These are phyloP conservation scores for Calliphora vomitoria DNA, from an alignment of 2,888 invertebrate genomes.

Conservation along the genomic window DNA sequence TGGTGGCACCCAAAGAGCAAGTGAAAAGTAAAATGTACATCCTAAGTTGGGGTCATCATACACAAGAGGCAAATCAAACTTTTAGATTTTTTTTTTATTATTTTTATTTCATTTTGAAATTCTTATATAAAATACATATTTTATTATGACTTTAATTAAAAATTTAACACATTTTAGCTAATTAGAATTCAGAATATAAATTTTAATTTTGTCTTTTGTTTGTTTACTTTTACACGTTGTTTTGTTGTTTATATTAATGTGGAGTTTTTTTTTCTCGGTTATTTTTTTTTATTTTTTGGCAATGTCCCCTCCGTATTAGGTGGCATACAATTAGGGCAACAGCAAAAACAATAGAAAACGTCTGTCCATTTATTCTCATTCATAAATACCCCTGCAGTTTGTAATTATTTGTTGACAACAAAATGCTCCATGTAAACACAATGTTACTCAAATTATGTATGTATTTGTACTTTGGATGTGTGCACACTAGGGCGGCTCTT, in stretches of 20 bases:
- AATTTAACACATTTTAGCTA: conserved; percentile 52
- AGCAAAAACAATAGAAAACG: conserved; percentile 35
- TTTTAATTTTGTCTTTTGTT: conserved; percentile 52
- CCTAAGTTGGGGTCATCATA: background rate
- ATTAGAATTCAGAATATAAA: conserved; percentile 33
- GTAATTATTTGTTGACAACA: conserved; percentile 73
- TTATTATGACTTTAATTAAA: conserved; percentile 67
- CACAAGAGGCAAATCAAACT: background rate
- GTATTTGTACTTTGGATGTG: background rate
- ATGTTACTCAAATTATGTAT: conserved; percentile 41
- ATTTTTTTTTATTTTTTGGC: conserved; percentile 24
- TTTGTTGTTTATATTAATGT: conserved; percentile 30
- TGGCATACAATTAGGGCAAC: conserved; percentile 47
- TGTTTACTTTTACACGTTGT: conserved; percentile 14
- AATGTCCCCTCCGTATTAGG: conserved; percentile 27
- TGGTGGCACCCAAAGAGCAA: background rate
- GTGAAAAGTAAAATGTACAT: conserved; percentile 9
- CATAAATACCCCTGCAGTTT: conserved; percentile 68
- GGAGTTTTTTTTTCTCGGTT: background rate
- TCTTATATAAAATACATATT: conserved; percentile 43
- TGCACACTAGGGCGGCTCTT: background rate
- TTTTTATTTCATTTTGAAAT: conserved; percentile 34
- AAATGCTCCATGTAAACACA: conserved; percentile 66
- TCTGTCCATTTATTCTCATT: conserved; percentile 51
- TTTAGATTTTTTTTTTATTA: background rate